Percentiles rank a stretch among this genome's conserved stretches.
Evolutionary conservation across 2,888 invertebrate genomes (phyloP).

Genomic region (Bibio marci): DNA sequence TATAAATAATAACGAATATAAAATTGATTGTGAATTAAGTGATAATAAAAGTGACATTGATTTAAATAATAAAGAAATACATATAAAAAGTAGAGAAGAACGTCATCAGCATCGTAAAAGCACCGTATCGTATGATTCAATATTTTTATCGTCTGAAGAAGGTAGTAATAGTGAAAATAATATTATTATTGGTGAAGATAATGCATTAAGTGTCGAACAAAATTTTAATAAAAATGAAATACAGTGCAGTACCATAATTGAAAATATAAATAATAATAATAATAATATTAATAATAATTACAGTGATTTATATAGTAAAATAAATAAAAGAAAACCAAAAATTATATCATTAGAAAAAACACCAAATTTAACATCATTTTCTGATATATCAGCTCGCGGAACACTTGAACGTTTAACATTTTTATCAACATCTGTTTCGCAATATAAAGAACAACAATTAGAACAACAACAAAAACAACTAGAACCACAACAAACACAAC

Average conservation of each 20-base stretch:
- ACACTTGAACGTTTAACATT: slow-evolving; percentile 15
- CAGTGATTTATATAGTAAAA: slow-evolving; percentile 16
- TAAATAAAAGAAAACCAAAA: slow-evolving; percentile 36
- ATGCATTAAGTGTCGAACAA: background rate
- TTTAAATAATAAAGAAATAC: no score
- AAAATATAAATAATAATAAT: slow-evolving; percentile 5
- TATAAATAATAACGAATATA: no score
- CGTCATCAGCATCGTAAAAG: slow-evolving; percentile 10
- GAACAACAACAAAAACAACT: slow-evolving; percentile 6
- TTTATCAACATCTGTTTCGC: slow-evolving; percentile 9
- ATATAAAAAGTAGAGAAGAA: no score
- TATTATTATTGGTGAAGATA: slow-evolving; percentile 14
- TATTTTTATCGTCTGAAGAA: slow-evolving; percentile 28
- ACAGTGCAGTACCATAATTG: background rate
- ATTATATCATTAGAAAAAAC: slow-evolving; percentile 31
- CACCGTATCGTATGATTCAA: slow-evolving; percentile 28
- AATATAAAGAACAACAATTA: slow-evolving; percentile 7
- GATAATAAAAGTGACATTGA: no score
- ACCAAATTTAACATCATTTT: slow-evolving; percentile 20
- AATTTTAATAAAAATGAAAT: slow-evolving; percentile 1
- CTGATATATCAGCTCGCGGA: slow-evolving; percentile 14
- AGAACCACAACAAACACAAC: background rate
- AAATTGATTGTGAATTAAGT: no score
- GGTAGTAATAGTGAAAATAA: slow-evolving; percentile 12
- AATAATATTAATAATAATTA: slow-evolving; percentile 10